Evolutionary conservation across 2,888 invertebrate genomes (phyloP).

Genomic region (Xylota sylvarum): DNA sequence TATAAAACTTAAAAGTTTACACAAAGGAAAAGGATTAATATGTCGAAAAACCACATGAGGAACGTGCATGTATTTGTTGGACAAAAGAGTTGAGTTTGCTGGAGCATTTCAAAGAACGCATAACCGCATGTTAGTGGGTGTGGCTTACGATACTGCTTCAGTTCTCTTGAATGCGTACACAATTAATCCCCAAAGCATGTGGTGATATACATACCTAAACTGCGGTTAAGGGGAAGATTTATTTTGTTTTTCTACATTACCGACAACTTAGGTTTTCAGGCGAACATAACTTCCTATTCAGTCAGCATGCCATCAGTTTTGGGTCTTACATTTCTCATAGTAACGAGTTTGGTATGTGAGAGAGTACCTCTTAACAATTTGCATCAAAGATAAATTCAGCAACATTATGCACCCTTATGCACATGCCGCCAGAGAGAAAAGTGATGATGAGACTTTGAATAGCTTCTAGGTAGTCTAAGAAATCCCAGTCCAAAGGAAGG

Average conservation of each 20-base stretch:
- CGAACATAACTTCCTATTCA: no score
- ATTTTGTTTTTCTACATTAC: not conserved
- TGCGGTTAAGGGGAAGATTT: not conserved
- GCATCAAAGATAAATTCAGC: no score
- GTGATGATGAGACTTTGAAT: no score
- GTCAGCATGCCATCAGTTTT: no score
- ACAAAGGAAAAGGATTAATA: not conserved
- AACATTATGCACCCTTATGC: no score
- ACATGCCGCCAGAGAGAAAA: no score
- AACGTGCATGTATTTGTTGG: not conserved
- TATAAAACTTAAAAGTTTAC: not conserved
- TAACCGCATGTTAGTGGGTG: not conserved
- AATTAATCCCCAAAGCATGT: not conserved
- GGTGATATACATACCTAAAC: not conserved
- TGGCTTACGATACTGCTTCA: not conserved
- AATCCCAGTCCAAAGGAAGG: no score
- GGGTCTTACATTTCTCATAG: no score
- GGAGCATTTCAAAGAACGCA: not conserved
- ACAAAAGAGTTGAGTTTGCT: not conserved
- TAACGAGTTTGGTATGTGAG: no score
- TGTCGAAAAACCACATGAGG: not conserved
- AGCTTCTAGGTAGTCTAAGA: no score
- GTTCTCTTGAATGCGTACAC: not conserved
- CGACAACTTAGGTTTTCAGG: no score
- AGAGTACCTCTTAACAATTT: no score